A percentile compares a stretch with the other conserved stretches of the same genome.
Conservation (phyloP, 2,797 vertebrate species). For the Octomys mimax region DNA sequence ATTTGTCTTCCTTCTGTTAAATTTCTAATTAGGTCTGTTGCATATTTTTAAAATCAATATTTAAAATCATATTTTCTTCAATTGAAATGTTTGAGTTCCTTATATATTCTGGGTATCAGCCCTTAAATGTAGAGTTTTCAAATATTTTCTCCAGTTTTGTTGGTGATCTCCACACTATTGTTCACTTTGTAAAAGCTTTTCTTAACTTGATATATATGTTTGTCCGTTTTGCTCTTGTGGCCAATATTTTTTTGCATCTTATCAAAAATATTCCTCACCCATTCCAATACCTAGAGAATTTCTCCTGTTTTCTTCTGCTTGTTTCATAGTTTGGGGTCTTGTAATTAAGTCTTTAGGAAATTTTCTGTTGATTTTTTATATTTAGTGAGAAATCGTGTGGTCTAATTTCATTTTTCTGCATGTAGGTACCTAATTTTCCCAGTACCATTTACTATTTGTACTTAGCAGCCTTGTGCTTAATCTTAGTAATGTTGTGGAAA, state of each 20-base stretch:
- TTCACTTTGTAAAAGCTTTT: not conserved
- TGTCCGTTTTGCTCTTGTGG: not conserved
- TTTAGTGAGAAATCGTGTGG: not conserved
- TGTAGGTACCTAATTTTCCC: not conserved
- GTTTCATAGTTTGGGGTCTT: not conserved
- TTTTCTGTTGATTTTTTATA: not conserved
- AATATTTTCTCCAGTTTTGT: not conserved
- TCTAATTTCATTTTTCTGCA: not conserved
- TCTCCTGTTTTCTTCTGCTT: not conserved
- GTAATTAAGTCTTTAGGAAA: not conserved
- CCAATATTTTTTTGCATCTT: not conserved
- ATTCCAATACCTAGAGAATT: not conserved
- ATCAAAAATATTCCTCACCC: not conserved
- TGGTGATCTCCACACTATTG: not conserved
- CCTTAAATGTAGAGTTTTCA: not conserved
- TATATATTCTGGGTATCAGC: not conserved
- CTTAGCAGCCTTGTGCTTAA: not conserved
- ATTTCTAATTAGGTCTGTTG: not conserved
- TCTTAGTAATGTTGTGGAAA: not conserved
- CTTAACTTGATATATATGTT: no score
- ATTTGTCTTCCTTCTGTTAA: not conserved
- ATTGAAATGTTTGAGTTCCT: not conserved
- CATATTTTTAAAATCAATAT: not conserved
- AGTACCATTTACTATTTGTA: not conserved
- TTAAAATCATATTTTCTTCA: not conserved